These are phyloP conservation scores for Dipus sagitta DNA, from an alignment of 2,797 vertebrate genomes.

Conservation along the genomic window DNA sequence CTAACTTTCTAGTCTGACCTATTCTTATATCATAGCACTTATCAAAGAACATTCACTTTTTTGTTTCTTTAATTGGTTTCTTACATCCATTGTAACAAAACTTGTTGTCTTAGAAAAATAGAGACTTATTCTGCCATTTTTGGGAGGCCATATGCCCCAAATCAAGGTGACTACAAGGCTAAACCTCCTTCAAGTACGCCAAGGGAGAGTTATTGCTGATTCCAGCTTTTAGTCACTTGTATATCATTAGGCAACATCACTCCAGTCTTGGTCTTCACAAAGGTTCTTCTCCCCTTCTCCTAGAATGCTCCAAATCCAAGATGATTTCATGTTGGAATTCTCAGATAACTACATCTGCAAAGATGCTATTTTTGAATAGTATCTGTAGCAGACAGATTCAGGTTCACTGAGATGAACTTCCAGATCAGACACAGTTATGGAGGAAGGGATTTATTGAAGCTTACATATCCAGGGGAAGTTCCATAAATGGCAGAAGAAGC, in stretches of 20 bases:
- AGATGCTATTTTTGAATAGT: slow-evolving; percentile 1
- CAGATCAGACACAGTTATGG: too few species aligned
- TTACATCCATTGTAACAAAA: not conserved
- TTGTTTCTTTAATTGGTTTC: slow-evolving; percentile 16
- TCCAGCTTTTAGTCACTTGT: not conserved
- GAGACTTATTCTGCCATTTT: not conserved
- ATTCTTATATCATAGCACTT: not conserved
- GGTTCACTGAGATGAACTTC: too few species aligned
- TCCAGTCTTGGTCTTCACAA: not conserved
- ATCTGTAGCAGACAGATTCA: too few species aligned
- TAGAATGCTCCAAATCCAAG: not conserved
- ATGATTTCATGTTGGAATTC: not conserved
- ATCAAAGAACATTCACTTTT: not conserved
- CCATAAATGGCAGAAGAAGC: too few species aligned
- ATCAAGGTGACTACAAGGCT: not conserved
- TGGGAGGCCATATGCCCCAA: not conserved
- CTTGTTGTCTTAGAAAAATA: not conserved
- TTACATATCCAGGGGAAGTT: too few species aligned
- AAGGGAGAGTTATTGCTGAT: not conserved
- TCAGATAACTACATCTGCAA: not conserved
- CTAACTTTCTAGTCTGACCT: not conserved
- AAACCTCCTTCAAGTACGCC: not conserved
- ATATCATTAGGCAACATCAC: not conserved
- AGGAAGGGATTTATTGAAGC: too few species aligned
- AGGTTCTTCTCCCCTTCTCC: not conserved